Conservation (phyloP, 2,888 invertebrate genomes). For the Adelognathus sp. region DNA sequence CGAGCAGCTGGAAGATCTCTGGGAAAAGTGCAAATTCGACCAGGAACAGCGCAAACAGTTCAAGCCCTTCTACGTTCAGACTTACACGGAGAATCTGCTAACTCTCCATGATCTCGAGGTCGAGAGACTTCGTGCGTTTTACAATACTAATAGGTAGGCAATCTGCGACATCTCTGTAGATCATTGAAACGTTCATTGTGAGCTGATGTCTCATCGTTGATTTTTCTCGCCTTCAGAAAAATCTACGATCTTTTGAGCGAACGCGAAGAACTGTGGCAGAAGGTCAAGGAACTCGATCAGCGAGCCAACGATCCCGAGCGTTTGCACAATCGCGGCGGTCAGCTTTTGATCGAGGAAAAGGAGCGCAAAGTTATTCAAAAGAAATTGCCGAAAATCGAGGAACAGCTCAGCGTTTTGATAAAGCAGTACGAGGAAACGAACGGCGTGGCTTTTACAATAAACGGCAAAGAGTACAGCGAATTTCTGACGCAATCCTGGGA, state of each 20-base stretch:
- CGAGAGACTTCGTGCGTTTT: conserved; percentile 86
- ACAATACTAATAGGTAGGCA: conserved; percentile 85
- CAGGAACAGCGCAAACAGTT: conserved; percentile 85
- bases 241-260: conserved; percentile 86
- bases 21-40: conserved; percentile 90
- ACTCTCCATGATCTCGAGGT: conserved; percentile 90
- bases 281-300: conserved; percentile 89
- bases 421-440: conserved; percentile 83
- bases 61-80: conserved; percentile 85
- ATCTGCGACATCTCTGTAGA: neutral
- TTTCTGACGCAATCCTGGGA: conserved; percentile 85
- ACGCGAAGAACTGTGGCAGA: conserved; percentile 87
- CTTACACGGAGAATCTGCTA: conserved; percentile 91
- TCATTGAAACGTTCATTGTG: no score
- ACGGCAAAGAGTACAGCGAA: conserved; percentile 85
- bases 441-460: conserved; percentile 84
- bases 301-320: conserved; percentile 91
- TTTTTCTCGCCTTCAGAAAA: conserved; percentile 81
- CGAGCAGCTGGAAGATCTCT: conserved; percentile 87
- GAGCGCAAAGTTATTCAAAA: conserved; percentile 90
- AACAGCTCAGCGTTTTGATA: conserved; percentile 84
- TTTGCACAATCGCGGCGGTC: conserved; percentile 94
- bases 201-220: no score
- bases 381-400: conserved; percentile 89
- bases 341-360: conserved; percentile 92